Conservation (phyloP, 2,888 invertebrate genomes). For the Arctia plantaginis region DNA sequence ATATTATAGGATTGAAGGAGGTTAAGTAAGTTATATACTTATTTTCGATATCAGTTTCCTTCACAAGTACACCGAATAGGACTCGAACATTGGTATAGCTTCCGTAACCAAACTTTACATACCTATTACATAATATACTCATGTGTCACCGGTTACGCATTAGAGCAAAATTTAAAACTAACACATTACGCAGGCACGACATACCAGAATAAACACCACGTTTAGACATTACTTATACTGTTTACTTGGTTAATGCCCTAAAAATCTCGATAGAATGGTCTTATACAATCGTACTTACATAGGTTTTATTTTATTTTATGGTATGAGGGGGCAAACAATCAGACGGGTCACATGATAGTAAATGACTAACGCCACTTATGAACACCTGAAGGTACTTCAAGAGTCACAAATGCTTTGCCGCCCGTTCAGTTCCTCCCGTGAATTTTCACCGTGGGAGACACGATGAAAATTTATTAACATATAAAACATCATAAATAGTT, state of each 20-base stretch:
- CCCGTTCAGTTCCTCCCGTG: too few species aligned
- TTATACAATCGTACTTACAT: not conserved
- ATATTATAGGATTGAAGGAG: not conserved
- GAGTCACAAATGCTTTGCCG: too few species aligned
- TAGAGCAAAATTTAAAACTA: constrained; percentile 38
- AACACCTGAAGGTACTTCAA: too few species aligned
- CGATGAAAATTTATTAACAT: too few species aligned
- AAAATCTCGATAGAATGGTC: constrained; percentile 3
- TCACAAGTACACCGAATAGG: not conserved
- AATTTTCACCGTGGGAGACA: too few species aligned
- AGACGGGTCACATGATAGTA: too few species aligned
- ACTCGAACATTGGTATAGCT: not conserved
- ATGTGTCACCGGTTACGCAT: constrained; percentile 37
- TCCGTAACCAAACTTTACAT: constrained; percentile 5
- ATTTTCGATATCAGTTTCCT: not conserved
- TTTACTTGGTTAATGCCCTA: constrained; percentile 5
- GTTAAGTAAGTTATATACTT: not conserved
- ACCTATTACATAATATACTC: constrained; percentile 28
- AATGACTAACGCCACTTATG: too few species aligned
- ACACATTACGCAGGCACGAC: constrained; percentile 40
- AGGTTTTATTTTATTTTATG: too few species aligned
- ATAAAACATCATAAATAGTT: too few species aligned
- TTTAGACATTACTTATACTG: constrained; percentile 21
- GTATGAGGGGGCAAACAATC: too few species aligned
- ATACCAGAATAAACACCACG: constrained; percentile 28